phyloP scores from a whole-genome alignment of 2,888 invertebrate species.

The Cetonia aurata region DNA sequence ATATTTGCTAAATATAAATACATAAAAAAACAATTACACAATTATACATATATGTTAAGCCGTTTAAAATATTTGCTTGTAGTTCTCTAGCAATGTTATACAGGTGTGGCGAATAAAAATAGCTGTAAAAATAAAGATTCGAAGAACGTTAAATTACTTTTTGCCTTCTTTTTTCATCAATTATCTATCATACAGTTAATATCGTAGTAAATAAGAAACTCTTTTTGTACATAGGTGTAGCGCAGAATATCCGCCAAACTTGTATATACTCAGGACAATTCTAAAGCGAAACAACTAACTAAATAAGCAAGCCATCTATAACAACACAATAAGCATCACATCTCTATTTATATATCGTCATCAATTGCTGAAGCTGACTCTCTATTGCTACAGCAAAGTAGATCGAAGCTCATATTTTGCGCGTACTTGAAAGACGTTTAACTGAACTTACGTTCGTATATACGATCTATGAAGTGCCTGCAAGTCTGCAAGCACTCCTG shows the following conservation, averaged over 20 bases:
- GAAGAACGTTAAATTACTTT: no score
- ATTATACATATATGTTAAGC: no score
- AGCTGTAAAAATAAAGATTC: no score
- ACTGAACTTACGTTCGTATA: constrained; percentile 42
- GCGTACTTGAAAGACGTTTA: background rate
- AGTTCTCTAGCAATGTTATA: no score
- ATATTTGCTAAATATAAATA: no score
- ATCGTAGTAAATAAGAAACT: no score
- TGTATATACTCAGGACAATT: background rate
- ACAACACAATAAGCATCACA: constrained; percentile 10
- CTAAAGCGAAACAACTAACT: background rate
- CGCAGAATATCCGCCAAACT: no score
- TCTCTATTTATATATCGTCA: background rate
- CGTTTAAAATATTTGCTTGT: no score
- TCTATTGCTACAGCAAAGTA: constrained; percentile 13
- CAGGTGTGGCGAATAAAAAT: no score
- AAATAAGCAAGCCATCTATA: constrained; percentile 24
- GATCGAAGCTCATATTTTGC: constrained; percentile 5
- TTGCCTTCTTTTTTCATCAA: background rate
- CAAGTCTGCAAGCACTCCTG: constrained; percentile 78
- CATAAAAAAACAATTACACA: no score
- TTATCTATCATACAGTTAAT: no score
- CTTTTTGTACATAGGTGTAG: no score
- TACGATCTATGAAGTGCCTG: constrained; percentile 59
- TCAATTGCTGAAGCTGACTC: constrained; percentile 16